These are phyloP conservation scores for Lordiphosa andalusiaca DNA, from an alignment of 2,888 invertebrate species.

Conservation along the genomic window DNA sequence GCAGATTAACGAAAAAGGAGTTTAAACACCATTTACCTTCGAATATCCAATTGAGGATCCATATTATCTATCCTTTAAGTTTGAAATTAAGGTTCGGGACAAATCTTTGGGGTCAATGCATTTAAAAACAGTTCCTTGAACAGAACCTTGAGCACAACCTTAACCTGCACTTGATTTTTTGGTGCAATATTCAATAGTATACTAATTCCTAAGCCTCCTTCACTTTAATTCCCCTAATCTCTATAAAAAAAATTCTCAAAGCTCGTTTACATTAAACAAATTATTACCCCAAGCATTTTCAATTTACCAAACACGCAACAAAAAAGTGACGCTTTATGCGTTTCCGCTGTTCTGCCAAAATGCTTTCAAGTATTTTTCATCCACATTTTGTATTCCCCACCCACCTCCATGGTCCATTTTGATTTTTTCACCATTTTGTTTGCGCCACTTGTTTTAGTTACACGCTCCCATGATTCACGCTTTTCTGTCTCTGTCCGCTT, in stretches of 20 bases:
- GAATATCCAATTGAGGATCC: no score
- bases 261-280: conserved; percentile 32
- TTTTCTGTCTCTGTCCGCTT: not conserved
- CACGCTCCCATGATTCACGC: conserved; percentile 4
- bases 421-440: conserved; percentile 38
- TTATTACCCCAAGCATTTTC: conserved; percentile 57
- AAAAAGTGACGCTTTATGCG: conserved; percentile 50
- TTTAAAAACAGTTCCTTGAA: no score
- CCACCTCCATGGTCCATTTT: conserved; percentile 21
- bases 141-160: no score
- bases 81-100: no score
- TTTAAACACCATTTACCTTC: no score
- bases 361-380: conserved; percentile 1
- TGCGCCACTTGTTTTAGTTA: conserved; percentile 27
- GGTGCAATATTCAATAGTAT: no score
- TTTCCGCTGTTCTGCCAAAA: conserved; percentile 19
- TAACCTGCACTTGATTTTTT: no score
- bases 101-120: no score
- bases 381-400: conserved; percentile 1
- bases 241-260: not conserved
- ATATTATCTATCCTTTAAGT: no score
- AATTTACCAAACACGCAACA: conserved; percentile 48
- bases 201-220: no score
- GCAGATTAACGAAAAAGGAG: no score
- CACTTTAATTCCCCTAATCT: not conserved